These are phyloP conservation scores for Acanthopagrus latus DNA, from an alignment of 2,797 vertebrate genomes.

Conservation along the genomic window DNA sequence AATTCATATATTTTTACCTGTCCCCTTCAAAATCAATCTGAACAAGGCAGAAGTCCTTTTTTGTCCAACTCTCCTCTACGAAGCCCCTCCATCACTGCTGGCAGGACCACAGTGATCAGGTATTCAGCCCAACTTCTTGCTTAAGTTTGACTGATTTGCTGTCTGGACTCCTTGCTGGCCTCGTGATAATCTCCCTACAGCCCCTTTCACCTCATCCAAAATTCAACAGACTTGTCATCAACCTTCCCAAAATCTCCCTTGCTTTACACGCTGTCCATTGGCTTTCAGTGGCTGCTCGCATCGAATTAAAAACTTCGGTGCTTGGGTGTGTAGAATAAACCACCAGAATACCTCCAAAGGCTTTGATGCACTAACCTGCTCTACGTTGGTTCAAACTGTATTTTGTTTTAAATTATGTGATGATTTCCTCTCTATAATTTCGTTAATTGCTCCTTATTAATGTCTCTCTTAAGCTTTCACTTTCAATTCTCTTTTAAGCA, in stretches of 20 bases:
- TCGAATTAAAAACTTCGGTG: conserved; percentile 43
- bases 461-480: conserved; percentile 23
- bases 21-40: not conserved
- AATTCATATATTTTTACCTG: not conserved
- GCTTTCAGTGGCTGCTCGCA: conserved; percentile 20
- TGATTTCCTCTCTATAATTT: conserved; percentile 7
- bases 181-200: conserved; percentile 34
- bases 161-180: conserved; percentile 20
- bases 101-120: conserved; percentile 34
- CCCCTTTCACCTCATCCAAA: conserved; percentile 46
- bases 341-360: conserved; percentile 1
- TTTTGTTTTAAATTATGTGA: conserved; percentile 11
- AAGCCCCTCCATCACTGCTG: conserved; percentile 16
- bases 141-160: conserved; percentile 47
- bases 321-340: conserved; percentile 4
- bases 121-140: conserved; percentile 37
- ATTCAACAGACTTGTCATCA: conserved; percentile 57
- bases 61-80: conserved; percentile 5
- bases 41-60: not conserved
- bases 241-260: conserved; percentile 40
- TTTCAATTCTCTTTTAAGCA: conserved; percentile 42
- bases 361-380: not conserved
- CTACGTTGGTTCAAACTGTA: not conserved
- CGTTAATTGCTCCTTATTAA: conserved; percentile 30
- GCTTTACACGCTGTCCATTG: not conserved